phyloP scores from a whole-genome alignment of 2,113 vertebrate species.

The Todiramphus chloris region DNA sequence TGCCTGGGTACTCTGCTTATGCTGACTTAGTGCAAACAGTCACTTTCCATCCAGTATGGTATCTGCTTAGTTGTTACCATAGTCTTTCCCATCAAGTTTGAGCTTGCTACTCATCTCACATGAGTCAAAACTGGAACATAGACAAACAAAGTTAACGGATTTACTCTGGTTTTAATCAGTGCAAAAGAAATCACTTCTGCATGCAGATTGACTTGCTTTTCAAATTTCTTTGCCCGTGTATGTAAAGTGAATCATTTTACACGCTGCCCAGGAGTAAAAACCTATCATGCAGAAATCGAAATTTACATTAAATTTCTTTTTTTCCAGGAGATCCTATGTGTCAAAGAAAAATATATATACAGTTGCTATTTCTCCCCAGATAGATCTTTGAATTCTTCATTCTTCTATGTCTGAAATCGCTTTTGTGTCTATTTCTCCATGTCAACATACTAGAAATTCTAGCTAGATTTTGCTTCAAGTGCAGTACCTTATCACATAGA shows the following conservation, averaged over 20 bases:
- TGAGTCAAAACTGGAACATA: background rate
- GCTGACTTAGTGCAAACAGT: background rate
- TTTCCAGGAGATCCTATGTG: background rate
- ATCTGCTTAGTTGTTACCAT: background rate
- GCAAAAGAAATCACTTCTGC: background rate
- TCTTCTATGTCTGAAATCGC: background rate
- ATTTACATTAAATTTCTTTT: background rate
- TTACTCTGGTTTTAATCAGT: background rate
- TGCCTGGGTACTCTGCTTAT: background rate
- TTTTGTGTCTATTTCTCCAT: background rate
- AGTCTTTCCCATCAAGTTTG: background rate
- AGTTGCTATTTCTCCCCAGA: background rate
- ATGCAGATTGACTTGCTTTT: background rate
- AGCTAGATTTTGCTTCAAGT: background rate
- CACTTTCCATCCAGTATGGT: background rate
- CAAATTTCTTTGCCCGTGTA: background rate
- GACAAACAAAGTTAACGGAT: background rate
- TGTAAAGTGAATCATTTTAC: background rate
- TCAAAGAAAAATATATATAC: background rate
- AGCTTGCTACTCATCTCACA: background rate
- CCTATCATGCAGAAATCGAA: background rate
- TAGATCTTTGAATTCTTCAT: background rate
- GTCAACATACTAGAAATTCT: background rate
- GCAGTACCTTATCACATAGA: background rate
- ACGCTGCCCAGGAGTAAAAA: background rate